A percentile compares a stretch with the other conserved stretches of the same genome.
Conservation (phyloP, 2,888 invertebrate species). For the Copidosoma aretas region DNA sequence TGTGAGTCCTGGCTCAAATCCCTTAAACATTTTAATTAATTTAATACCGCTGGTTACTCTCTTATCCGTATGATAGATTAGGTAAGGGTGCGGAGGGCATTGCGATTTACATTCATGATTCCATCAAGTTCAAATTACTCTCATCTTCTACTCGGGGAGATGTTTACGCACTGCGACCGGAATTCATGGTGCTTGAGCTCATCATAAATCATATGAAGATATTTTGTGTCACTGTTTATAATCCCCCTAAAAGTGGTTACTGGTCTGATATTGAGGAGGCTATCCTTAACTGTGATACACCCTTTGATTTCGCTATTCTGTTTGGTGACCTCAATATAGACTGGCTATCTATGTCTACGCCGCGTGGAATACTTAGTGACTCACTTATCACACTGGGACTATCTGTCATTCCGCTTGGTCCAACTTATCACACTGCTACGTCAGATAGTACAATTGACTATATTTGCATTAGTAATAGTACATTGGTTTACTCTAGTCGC, state of each 20-base stretch:
- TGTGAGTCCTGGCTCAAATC: conserved; percentile 1
- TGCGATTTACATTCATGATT: not conserved
- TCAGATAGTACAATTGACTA: not conserved
- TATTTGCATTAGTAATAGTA: not conserved
- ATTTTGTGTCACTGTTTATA: not conserved
- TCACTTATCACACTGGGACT: not conserved
- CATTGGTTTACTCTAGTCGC: not conserved
- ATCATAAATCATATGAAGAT: not conserved
- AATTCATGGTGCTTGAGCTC: not conserved
- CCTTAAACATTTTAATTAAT: not conserved
- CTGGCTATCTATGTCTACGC: not conserved
- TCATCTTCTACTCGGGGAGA: not conserved
- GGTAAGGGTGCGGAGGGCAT: not conserved
- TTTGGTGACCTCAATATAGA: not conserved
- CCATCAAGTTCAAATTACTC: not conserved
- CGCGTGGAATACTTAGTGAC: not conserved
- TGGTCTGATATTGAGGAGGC: not conserved
- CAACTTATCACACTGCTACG: not conserved
- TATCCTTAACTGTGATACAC: not conserved
- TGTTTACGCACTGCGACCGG: not conserved
- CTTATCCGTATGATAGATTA: not conserved
- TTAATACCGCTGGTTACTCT: not conserved
- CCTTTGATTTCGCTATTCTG: not conserved
- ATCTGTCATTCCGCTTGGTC: not conserved
- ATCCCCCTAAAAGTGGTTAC: not conserved